phyloP scores from a whole-genome alignment of 1,140 invertebrate species.

The Neuroterus valhalla region DNA sequence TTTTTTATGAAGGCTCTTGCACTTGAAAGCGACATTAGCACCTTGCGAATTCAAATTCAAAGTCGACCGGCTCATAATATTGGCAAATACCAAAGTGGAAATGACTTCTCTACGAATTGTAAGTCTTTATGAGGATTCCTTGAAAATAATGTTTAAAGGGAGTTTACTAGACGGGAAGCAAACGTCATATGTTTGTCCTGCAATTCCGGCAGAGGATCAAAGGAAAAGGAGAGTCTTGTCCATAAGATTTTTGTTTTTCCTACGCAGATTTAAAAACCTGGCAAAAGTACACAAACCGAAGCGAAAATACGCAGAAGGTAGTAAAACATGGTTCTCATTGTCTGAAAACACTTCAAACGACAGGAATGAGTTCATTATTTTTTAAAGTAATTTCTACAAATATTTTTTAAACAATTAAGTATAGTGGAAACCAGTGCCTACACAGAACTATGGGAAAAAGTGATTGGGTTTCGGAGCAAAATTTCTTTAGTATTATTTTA shows the following conservation, averaged over 20 bases:
- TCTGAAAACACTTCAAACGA: background rate
- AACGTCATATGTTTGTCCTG: conserved; percentile 22
- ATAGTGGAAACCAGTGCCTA: no score
- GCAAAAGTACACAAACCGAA: conserved; percentile 1
- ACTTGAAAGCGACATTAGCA: background rate
- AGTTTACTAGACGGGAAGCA: conserved; percentile 3
- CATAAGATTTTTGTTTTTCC: background rate
- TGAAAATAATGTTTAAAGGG: background rate
- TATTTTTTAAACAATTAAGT: no score
- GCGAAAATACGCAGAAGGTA: background rate
- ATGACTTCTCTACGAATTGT: background rate
- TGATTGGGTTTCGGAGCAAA: no score
- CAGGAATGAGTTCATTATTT: background rate
- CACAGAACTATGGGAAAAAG: no score
- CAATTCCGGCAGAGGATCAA: background rate
- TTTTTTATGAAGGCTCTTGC: background rate
- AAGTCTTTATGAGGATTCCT: conserved; percentile 1
- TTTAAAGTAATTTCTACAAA: no score
- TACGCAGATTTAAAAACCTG: background rate
- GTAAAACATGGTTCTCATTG: background rate
- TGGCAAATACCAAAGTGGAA: background rate
- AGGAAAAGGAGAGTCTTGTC: background rate
- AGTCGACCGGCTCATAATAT: background rate
- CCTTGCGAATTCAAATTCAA: conserved; percentile 15
- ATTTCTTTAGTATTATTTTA: no score